Percentiles rank a stretch among this genome's conserved stretches.
Conservation (phyloP, 2,888 invertebrate genomes). For the Chydorus sphaericus region DNA sequence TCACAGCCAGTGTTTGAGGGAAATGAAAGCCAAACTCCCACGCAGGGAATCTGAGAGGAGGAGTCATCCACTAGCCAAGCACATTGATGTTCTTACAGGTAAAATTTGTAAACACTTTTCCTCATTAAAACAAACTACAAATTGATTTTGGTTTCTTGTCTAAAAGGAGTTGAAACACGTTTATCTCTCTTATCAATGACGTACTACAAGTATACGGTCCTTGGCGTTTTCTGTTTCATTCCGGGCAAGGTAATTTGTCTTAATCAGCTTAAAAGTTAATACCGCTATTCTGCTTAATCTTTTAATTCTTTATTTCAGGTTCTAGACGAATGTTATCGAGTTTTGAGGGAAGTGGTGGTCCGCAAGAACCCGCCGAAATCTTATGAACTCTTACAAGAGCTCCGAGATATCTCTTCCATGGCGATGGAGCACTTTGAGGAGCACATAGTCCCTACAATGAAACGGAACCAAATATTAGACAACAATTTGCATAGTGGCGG, state of each 20-base stretch:
- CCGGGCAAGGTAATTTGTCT: constrained; percentile 65
- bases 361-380: constrained; percentile 50
- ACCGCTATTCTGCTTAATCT: too few relatives aligned
- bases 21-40: constrained; percentile 66
- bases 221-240: constrained; percentile 74
- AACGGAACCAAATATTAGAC: constrained; percentile 27
- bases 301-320: too few relatives aligned
- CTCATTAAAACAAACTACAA: constrained; percentile 54
- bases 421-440: constrained; percentile 94
- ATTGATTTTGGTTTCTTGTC: too few relatives aligned
- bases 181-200: constrained; percentile 88
- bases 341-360: constrained; percentile 51
- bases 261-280: too few relatives aligned
- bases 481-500: not conserved
- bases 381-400: constrained; percentile 71
- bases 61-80: constrained; percentile 68
- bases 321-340: constrained; percentile 69
- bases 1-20: constrained; percentile 56
- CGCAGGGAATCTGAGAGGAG: constrained; percentile 77
- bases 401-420: constrained; percentile 84
- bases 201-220: constrained; percentile 72
- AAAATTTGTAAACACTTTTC: too few relatives aligned
- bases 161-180: constrained; percentile 72
- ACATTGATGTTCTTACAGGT: constrained; percentile 67
- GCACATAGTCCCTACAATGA: constrained; percentile 50